Evolutionary conservation across 2,888 invertebrate genomes (phyloP), one percentile per base, ranked within the genome.

Genomic region (Ypsolopha sequella): DNA sequence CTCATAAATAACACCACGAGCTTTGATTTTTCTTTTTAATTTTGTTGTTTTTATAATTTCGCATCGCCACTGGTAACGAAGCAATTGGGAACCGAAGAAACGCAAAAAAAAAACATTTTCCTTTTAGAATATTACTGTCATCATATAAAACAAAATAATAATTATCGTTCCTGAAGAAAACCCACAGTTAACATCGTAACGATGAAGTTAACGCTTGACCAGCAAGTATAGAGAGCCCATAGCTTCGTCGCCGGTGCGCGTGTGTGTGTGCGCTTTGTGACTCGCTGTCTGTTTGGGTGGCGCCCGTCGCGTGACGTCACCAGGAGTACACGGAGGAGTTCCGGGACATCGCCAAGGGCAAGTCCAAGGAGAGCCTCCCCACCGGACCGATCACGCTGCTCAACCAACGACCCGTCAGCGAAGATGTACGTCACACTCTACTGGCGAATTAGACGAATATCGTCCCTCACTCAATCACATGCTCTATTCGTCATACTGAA

Each of bases 241-340:
- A 36, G 46, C 35, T 54, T 57, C 53, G 49, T 55, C 58, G 53
- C 63, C 58, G 54, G 41, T 11, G 68, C 76, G 84, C 77, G 79
- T 87, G 87, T 82, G 74, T 80, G 79, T 77, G 73, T 74, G 74
- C 64, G 67, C 67, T 36, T 47, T 14, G 41, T 53, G 51, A 41
- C 51, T 49, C 43, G 49, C 41, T 52, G 48, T 51, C 41, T 39
- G 35, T 34, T 35, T 45, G 35, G 7, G n/a, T 38, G 39, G 68
- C 73, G 71, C 33, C 49, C 39, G 39, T 24, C 35, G 33, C 41
- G 51, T 48, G 41, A 43, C 49, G 33, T 36, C 50, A 58, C 61
- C 90, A 97, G 97, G 97, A 97, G 88, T 97, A 97, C 89, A 95
- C 95, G 65, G 97, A 97, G 89, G 97, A 97, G 88, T 97, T 97